phyloP scores from a whole-genome alignment of 2,113 vertebrate species.

The Ciconia boyciana region DNA sequence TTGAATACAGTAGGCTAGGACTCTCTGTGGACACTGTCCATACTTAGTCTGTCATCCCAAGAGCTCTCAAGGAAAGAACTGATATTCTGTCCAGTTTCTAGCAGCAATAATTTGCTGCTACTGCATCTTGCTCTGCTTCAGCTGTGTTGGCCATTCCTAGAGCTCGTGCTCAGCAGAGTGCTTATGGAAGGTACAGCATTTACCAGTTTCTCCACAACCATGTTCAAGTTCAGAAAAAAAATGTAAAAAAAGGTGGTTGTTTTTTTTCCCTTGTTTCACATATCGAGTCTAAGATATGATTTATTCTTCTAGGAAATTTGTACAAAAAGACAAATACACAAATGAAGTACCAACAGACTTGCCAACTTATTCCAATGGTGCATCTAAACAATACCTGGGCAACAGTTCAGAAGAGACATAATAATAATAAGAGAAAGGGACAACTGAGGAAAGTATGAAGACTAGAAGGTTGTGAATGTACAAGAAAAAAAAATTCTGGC shows the following conservation, averaged over 20 bases:
- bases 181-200: not conserved
- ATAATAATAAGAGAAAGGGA: not conserved
- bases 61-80: not conserved
- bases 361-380: not conserved
- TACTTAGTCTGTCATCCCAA: not conserved
- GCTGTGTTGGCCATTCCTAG: not conserved
- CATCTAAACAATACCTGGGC: not conserved
- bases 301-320: not conserved
- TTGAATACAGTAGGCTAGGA: not conserved
- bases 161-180: not conserved
- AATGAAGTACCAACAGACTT: not conserved
- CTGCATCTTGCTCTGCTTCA: not conserved
- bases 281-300: not conserved
- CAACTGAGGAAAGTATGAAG: not conserved
- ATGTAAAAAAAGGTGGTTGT: too few species aligned
- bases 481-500: not conserved
- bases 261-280: not conserved
- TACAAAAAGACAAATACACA: not conserved
- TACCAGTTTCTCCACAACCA: not conserved
- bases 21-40: not conserved
- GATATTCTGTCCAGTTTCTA: not conserved
- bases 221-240: not conserved
- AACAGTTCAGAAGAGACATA: not conserved
- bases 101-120: not conserved
- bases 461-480: not conserved